Evolutionary conservation across 2,888 invertebrate genomes (phyloP), one percentile per base, ranked within the genome.

Genomic region (Rhamnusium bicolor): DNA sequence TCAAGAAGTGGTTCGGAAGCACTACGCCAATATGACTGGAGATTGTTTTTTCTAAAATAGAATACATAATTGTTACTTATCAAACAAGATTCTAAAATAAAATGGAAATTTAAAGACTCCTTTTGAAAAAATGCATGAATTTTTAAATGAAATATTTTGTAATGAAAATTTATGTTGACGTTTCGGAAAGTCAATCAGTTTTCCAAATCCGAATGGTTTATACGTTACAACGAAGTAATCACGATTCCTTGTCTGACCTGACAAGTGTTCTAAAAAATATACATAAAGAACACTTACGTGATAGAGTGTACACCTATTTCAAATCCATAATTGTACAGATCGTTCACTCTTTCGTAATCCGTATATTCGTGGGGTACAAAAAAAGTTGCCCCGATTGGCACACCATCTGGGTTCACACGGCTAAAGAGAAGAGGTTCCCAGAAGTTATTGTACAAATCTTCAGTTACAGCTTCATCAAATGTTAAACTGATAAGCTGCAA

Each of bases 301-400:
- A 94, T 90, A 2, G 94, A 94, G 83, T 94, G 93, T 0, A 94
- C 89, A 0, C 91, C 94, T 10, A 94, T 92, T 85, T 94, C 94
- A 76, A 91, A 92, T 0, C 94, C 92, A 7, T 86, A 82, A 56
- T 88, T 82, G 78, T 91, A 91, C 0, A 94, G 87, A 63, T 92
- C 90, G 80, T 93, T 91, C 2, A 93, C 89, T 71, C 82, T 78
- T 12, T 88, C 86, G 72, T 87, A 87, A 70, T 86, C 91, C 0
- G 93, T 93, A 84, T 94, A 94, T 76, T 94, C 92, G 81, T 95
- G 94, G 40, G 91, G 92, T 46, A 94, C 89, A 85, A 91, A 95
- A 86, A 93, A 93, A 0, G 94, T 94, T 46, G 90, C 90, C 0
- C 91, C 90, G 0, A 91, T 90, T 0, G 90, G 89, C 72, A 92